phyloP scores from a whole-genome alignment of 2,888 invertebrate species.

The Apamea epomidion region DNA sequence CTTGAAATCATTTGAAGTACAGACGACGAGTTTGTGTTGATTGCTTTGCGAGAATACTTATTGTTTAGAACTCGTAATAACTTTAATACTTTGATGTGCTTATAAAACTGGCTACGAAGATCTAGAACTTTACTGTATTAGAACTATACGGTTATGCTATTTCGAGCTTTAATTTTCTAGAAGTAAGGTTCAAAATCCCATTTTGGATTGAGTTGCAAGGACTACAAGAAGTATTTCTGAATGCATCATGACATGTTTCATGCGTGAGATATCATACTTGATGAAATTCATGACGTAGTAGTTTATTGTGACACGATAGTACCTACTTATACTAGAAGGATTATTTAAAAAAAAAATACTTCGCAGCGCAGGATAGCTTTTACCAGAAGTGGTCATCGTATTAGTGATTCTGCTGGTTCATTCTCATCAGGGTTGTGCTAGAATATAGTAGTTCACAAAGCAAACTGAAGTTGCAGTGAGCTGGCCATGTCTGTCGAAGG shows the following conservation, averaged over 20 bases:
- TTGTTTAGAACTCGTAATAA: constrained; percentile 50
- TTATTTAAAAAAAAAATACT: neutral
- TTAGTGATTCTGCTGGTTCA: neutral
- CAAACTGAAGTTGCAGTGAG: no score
- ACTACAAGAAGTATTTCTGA: constrained; percentile 2
- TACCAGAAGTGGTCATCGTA: neutral
- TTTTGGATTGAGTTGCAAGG: neutral
- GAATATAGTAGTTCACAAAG: neutral
- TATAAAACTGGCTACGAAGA: constrained; percentile 33
- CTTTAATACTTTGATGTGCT: constrained; percentile 43
- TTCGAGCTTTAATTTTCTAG: neutral
- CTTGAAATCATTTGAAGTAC: constrained; percentile 37
- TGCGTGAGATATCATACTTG: neutral
- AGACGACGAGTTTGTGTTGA: constrained; percentile 24
- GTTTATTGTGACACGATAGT: neutral
- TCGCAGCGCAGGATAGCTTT: neutral
- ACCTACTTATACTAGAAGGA: neutral
- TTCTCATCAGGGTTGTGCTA: neutral
- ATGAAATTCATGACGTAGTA: neutral
- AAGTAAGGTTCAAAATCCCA: neutral
- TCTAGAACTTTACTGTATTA: constrained; percentile 11
- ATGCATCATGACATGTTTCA: constrained; percentile 4
- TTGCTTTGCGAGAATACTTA: constrained; percentile 33
- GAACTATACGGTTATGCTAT: neutral
- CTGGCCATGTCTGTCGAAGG: no score